phyloP scores from a whole-genome alignment of 1,140 invertebrate genomes.

The Harpegnathos saltator region DNA sequence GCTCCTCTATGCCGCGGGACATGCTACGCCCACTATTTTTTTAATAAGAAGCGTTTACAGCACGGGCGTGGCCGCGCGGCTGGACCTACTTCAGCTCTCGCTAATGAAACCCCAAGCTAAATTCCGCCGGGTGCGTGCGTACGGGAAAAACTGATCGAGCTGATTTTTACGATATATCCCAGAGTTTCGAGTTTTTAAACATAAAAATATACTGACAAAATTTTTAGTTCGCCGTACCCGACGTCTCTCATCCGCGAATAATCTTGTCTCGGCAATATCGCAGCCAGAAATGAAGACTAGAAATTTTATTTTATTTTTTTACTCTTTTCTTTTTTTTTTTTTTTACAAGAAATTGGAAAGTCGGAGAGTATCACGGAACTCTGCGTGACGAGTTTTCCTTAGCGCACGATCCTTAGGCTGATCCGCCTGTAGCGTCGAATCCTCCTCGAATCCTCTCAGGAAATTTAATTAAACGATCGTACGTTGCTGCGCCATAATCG shows the following conservation, averaged over 20 bases:
- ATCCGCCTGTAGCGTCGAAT: not conserved
- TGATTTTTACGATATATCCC: not conserved
- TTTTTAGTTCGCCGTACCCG: not conserved
- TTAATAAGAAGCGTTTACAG: slow-evolving; percentile 40
- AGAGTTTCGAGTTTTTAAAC: too few species aligned
- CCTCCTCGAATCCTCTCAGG: not conserved
- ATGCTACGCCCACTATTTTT: slow-evolving; percentile 39
- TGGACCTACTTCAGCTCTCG: not conserved
- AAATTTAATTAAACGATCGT: slow-evolving; percentile 30
- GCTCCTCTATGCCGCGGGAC: slow-evolving; percentile 28
- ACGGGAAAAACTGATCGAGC: not conserved
- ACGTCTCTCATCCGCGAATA: too few species aligned
- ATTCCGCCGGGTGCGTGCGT: not conserved
- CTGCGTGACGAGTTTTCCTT: too few species aligned
- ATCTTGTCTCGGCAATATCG: too few species aligned
- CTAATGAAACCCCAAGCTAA: not conserved
- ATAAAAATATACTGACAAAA: not conserved
- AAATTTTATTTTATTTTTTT: too few species aligned
- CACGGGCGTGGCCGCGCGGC: not conserved
- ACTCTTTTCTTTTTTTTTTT: too few species aligned
- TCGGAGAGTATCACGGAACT: too few species aligned
- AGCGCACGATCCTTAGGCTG: too few species aligned
- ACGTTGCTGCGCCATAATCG: not conserved
- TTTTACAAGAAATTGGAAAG: too few species aligned
- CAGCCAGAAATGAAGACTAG: too few species aligned